Evolutionary conservation across 2,113 vertebrate genomes (phyloP).

Genomic region (Prionailurus bengalensis): DNA sequence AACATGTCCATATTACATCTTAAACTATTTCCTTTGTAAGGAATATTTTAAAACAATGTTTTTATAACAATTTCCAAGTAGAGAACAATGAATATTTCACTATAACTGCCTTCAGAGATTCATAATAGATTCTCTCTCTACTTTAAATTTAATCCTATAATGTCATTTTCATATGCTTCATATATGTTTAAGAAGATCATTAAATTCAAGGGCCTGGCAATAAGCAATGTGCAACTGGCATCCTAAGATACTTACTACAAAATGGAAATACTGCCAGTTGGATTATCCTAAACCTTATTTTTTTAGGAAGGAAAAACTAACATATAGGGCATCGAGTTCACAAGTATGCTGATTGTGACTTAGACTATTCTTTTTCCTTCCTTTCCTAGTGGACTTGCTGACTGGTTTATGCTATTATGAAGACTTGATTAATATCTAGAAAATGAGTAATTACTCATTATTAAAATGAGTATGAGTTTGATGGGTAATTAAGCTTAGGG

Average conservation of each 20-base stretch:
- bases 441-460: neutral
- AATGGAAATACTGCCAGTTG: slow-evolving; percentile 63
- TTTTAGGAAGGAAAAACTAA: slow-evolving; percentile 45
- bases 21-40: slow-evolving; percentile 56
- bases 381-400: neutral
- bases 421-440: slow-evolving; percentile 39
- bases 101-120: slow-evolving; percentile 58
- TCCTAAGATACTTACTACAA: slow-evolving; percentile 78
- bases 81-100: slow-evolving; percentile 57
- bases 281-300: slow-evolving; percentile 51
- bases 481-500: neutral
- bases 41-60: slow-evolving; percentile 15
- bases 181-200: slow-evolving; percentile 61
- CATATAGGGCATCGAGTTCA: neutral
- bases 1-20: neutral
- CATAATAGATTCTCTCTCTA: slow-evolving; percentile 39
- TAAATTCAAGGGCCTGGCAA: slow-evolving; percentile 48
- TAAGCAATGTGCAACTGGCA: slow-evolving; percentile 69
- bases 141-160: slow-evolving; percentile 62
- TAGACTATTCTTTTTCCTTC: slow-evolving; percentile 10
- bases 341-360: slow-evolving; percentile 3
- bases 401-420: neutral
- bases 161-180: slow-evolving; percentile 62
- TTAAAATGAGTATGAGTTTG: neutral
- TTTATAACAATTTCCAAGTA: slow-evolving; percentile 63